Percentiles rank a stretch among this genome's conserved stretches.
phyloP scores from a whole-genome alignment of 2,888 invertebrate species.

The Xiphydria camelus region DNA sequence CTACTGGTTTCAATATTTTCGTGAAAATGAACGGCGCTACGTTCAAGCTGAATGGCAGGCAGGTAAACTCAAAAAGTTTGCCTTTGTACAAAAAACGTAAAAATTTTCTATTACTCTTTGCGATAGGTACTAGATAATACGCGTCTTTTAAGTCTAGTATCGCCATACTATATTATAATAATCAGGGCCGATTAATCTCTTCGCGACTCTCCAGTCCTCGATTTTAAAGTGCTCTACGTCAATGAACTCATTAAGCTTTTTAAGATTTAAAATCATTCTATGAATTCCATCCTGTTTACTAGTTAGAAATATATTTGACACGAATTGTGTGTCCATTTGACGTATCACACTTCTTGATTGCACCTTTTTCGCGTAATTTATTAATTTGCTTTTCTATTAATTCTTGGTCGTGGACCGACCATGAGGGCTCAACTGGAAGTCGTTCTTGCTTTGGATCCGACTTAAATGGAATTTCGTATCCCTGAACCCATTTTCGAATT shows the following conservation, averaged over 20 bases:
- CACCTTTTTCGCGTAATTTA: not conserved
- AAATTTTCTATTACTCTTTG: no score
- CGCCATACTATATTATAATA: slow-evolving; percentile 4
- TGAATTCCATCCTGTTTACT: not conserved
- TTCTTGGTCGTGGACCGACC: not conserved
- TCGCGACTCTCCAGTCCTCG: slow-evolving; percentile 7
- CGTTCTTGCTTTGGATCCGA: not conserved
- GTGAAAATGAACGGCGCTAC: not conserved
- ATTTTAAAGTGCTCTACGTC: slow-evolving; percentile 6
- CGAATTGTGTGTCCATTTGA: not conserved
- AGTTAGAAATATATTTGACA: not conserved
- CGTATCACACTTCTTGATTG: not conserved
- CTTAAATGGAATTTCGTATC: not conserved
- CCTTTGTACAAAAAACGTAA: not conserved
- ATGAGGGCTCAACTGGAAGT: not conserved
- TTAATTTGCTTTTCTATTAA: not conserved
- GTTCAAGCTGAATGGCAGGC: not conserved
- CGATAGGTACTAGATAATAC: slow-evolving; percentile 1
- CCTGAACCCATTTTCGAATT: not conserved
- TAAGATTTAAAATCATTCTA: not conserved
- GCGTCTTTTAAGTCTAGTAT: slow-evolving; percentile 16
- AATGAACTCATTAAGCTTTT: slow-evolving; percentile 1
- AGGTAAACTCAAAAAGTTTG: slow-evolving; percentile 1
- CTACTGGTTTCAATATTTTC: not conserved
- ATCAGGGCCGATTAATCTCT: not conserved